Conservation (phyloP, 2,888 invertebrate genomes). For the Micropterix aruncella region DNA sequence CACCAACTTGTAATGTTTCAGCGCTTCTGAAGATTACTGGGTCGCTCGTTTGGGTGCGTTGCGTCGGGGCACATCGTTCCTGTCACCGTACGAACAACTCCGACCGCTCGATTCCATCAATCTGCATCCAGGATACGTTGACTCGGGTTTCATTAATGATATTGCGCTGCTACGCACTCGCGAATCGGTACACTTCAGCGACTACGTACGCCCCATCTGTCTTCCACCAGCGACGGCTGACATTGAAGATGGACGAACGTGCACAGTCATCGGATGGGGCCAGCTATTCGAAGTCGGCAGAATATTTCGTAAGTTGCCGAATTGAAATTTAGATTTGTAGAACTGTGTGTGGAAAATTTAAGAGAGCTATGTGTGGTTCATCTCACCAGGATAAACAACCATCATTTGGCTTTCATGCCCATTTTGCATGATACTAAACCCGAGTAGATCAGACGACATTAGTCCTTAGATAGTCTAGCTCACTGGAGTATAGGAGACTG, state of each 20-base stretch:
- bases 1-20: too few relatives aligned
- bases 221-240: constrained; percentile 42
- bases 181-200: constrained; percentile 42
- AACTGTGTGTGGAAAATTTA: too few relatives aligned
- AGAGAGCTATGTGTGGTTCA: too few relatives aligned
- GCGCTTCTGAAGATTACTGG: constrained; percentile 63
- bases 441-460: too few relatives aligned
- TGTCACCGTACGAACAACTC: constrained; percentile 62
- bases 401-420: too few relatives aligned
- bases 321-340: too few relatives aligned
- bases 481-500: too few relatives aligned
- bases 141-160: constrained; percentile 66
- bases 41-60: constrained; percentile 66
- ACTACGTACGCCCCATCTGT: constrained; percentile 41
- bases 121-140: constrained; percentile 60
- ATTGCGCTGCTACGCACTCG: constrained; percentile 54
- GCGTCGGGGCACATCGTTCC: constrained; percentile 54
- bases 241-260: constrained; percentile 49
- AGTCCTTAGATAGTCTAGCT: too few relatives aligned
- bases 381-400: too few relatives aligned
- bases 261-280: constrained; percentile 73
- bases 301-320: constrained; percentile 61
- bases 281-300: constrained; percentile 65
- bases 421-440: too few relatives aligned
- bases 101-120: constrained; percentile 48